Base-by-base conservation (phyloP, 2,113 vertebrate genomes). In the Pterocles gutturalis region DNA sequence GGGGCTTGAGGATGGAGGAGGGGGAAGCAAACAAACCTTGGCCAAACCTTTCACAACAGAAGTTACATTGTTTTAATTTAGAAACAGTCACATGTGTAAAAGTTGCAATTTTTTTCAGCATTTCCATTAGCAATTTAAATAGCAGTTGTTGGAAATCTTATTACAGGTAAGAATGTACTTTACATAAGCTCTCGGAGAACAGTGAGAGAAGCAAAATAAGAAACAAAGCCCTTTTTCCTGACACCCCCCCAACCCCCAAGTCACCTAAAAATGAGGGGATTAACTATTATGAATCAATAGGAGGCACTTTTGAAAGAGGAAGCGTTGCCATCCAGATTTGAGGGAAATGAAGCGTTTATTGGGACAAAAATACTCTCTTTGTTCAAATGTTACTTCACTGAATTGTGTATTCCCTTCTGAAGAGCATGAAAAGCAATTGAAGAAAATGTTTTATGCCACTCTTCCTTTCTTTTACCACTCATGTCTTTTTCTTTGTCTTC, bases 261-360 rank as follows among this genome's bases (percentile, higher is more conserved):
- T 83, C 93, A 90, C 67, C 89, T 90, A 67, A 73, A 91, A 95
- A 94, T 87, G 81, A 94, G 85, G 14, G 55, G 89, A 97, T 97
- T 95, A 97, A 79, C 94, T 92, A 57, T 76, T 92, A 89, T 12
- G 75, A 88, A 83, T 96, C 93, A 94, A 54, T 89, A 77, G 97
- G 94, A 94, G 92, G 91, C 82, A 84, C 95, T 97, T 97, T 67
- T 89, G 92, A 96, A 96, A 97, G 87, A 96, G 79, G 92, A 97
- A 97, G 92, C 88, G 72, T 93, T 96, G 94, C 96, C 72, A 86
- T 94, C 83, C 85, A 96, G 90, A 94, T 96, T 86, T 94, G 93
- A 97, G 85, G 93, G 93, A 96, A 95, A 81, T 94, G 94, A 96
- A 97, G 95, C 95, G 7, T 97, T 98, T 98, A 95, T 96, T 18